Percentiles rank a stretch among this genome's conserved stretches.
Evolutionary conservation across 2,113 vertebrate genomes (phyloP).

Genomic region (Ammodytes marinus): DNA sequence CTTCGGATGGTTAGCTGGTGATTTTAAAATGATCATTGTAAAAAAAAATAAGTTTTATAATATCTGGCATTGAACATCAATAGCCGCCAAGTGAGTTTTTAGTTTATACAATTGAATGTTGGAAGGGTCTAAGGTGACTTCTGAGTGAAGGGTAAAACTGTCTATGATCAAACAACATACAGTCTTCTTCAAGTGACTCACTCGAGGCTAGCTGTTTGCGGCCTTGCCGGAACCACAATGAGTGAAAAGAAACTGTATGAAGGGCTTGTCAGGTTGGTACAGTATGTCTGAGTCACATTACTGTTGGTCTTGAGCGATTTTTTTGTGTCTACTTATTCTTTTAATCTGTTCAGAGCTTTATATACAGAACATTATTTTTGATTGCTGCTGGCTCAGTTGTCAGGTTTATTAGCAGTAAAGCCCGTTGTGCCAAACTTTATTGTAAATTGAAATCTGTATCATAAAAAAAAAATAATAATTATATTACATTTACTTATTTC

Average conservation of each 20-base stretch:
- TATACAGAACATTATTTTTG: slow-evolving; percentile 27
- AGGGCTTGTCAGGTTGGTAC: slow-evolving; percentile 10
- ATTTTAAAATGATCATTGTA: no score
- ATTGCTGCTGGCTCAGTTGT: slow-evolving; percentile 17
- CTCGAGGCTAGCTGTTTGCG: slow-evolving; percentile 32
- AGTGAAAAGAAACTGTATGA: slow-evolving; percentile 8
- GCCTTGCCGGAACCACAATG: slow-evolving; percentile 23
- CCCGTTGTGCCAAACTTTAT: slow-evolving; percentile 18
- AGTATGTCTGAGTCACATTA: slow-evolving; percentile 7
- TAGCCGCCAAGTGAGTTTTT: background rate
- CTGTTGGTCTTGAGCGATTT: slow-evolving; percentile 16
- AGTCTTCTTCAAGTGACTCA: background rate
- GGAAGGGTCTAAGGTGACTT: slow-evolving; percentile 3
- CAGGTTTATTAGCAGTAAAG: slow-evolving; percentile 29
- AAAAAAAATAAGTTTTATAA: background rate
- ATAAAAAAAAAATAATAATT: slow-evolving; percentile 16
- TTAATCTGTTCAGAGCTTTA: slow-evolving; percentile 16
- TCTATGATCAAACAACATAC: slow-evolving; percentile 32
- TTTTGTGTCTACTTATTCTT: slow-evolving; percentile 22
- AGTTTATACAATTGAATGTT: background rate
- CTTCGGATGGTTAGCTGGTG: background rate
- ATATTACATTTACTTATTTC: background rate
- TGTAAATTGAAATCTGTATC: slow-evolving; percentile 35
- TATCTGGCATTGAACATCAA: background rate
- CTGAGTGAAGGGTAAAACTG: slow-evolving; percentile 8